Percentiles rank a stretch among this genome's conserved stretches.
These are phyloP conservation scores for Sinopyrophorus schimmeli DNA, from an alignment of 2,888 invertebrate species.

Conservation along the genomic window DNA sequence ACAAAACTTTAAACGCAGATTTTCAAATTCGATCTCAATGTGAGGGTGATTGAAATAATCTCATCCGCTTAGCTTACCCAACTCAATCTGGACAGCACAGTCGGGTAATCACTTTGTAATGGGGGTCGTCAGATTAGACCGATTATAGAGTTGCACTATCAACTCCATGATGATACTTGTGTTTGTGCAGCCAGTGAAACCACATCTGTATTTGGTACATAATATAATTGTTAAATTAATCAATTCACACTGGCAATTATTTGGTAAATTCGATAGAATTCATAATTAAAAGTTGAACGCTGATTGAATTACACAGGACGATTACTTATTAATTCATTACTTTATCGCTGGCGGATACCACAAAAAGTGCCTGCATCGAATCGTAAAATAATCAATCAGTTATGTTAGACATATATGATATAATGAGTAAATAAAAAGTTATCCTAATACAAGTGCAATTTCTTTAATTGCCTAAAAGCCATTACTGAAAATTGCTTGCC, in stretches of 20 bases:
- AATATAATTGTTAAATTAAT: conserved; percentile 18
- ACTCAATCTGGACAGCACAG: conserved; percentile 38
- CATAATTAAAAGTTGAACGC: too few species aligned
- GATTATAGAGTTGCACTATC: conserved; percentile 30
- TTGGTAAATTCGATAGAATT: too few species aligned
- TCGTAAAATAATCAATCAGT: conserved; percentile 3
- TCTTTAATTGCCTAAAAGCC: conserved; percentile 10
- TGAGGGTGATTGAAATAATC: conserved; percentile 38
- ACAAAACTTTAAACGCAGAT: too few species aligned
- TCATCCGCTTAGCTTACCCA: conserved; percentile 36
- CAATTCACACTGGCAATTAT: too few species aligned
- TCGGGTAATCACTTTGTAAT: conserved; percentile 38
- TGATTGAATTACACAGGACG: too few species aligned
- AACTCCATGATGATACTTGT: conserved; percentile 16
- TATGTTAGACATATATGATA: too few species aligned
- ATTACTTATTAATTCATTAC: too few species aligned
- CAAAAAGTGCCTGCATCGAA: too few species aligned
- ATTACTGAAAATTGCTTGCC: conserved; percentile 9
- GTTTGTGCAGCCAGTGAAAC: conserved; percentile 15
- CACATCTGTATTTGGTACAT: conserved; percentile 9
- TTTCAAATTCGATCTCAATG: conserved; percentile 31
- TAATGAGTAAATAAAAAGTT: conserved; percentile 8
- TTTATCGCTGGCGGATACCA: too few species aligned
- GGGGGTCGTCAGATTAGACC: conserved; percentile 33
- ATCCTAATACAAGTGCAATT: conserved; percentile 3